Base-by-base conservation (phyloP, 2,888 invertebrate genomes). In the Atrina japonica region DNA sequence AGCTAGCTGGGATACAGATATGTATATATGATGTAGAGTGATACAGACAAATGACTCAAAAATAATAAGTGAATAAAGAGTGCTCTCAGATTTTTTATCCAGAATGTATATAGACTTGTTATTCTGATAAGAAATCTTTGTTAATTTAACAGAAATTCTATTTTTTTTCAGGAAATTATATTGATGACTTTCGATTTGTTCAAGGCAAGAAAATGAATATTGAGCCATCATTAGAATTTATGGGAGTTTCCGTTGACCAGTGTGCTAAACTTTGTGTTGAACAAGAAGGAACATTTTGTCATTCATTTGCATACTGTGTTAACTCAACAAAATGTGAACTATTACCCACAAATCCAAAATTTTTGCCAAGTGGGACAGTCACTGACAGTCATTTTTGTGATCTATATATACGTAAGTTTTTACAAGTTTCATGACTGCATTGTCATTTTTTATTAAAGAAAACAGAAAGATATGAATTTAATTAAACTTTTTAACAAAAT, bases 201-300 rank as follows among this genome's bases (percentile, higher is more conserved):
- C 23, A 40, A 6, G 69, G 68, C 1, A 72, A 52, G 41, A 55
- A 69, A 16, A 60, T 78, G 35, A 56, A 53, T 11, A 68, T 75
- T 18, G 66, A 65, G 11, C n/a, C 55, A 23, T 25, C 47, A 2
- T 43, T 76, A 21, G 59, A 61, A 14, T 66, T 76, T 6, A 45
- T 58, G 14, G 74, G 68, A 23, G 61, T 80, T n/a, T 66, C 75
- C 0, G 60, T 63, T 6, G 64, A 69, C 0, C 67, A 76, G 11
- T 86, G 86, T 71, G 82, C 85, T 3, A 73, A 77, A 50, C 58
- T 76, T 9, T 86, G 86, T 66, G 61, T 78, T 14, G 72, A 78
- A 18, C 61, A 77, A 23, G 63, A 55, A 6, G 56, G 56, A 3
- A 56, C 76, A 1, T 49, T 55, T 11, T 83, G 81, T 61, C 52